Evolutionary conservation across 2,113 vertebrate genomes (phyloP), one percentile per base, ranked within the genome.

Genomic region (Anguilla rostrata): DNA sequence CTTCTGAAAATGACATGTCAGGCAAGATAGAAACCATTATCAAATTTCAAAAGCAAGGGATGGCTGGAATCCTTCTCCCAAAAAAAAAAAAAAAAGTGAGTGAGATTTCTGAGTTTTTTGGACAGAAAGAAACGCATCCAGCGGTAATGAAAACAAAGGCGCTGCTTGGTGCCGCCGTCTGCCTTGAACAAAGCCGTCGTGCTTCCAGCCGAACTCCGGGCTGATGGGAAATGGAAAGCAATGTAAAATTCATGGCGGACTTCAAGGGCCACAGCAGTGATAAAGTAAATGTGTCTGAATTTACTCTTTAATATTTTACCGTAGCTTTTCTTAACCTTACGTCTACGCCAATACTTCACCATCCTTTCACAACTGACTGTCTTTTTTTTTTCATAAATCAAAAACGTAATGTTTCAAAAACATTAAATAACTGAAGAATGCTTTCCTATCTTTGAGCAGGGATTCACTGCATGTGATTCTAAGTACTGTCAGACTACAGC

Each of bases 261-360:
- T 83, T 81, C 80, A 86, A 71, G 81, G 56, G 85, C 39, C 57
- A 1, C 29, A 75, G 39, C 14, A 84, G 81, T 83, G 84, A 83
- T 71, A 85, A 83, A 86, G 81, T 83, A 88, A 83, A 88, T 86
- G 84, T 39, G 66, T 71, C 81, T 88, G 87, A 88, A 88, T 88
- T 86, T 86, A 43, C 81, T 86, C 75, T 57, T 88, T 83, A 88
- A 88, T 86, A 86, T 88, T 88, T 88, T 84, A 88, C 82, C 34
- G 9, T 60, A 81, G 57, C 46, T 80, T 80, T 80, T 86, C 53
- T 49, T 82, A 49, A 80, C 78, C 83, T 84, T 43, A 26, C 81
- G 78, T 86, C 78, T 86, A 20, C 81, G 49, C 53, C 85, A 86
- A 43, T 82, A 46, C 81, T 82, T 43, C 22, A 7, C 81, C 26